Base-by-base conservation (phyloP, 2,888 invertebrate species). In the Netelia inedita region DNA sequence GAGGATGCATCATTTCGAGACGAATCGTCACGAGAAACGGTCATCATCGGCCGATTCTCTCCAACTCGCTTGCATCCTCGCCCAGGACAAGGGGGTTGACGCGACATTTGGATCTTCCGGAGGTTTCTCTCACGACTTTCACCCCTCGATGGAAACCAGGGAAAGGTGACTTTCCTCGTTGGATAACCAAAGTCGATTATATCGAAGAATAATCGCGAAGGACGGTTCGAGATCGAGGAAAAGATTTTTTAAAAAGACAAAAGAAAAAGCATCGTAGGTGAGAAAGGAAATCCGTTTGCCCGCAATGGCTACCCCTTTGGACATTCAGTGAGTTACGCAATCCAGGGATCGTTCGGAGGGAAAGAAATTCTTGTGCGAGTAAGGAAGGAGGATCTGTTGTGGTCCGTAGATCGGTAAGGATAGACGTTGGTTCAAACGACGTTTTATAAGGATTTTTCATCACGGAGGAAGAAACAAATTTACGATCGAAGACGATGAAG, bases 21-120 rank as follows among this genome's bases (percentile, higher is more conserved):
- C 82, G 85, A 82, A 63, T 81, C 78, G 84, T 84, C 84, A 69
- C 23, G 73, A 74, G 84, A 59, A 63, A 78, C 71, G 84, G 84
- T 69, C 79, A 79, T 65, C 82, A 46, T 71, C 81, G 43, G 9
- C 16, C 43, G 43, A 53, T 72, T 68, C 72, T 68, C 61, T 35
- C 5, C n/a, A 28, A 28, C n/a, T 53, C 65, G 72, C 11, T 65
- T 68, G 71, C 75, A 71, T 35, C 53, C 73, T 35, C 59, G 57
- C 16, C n/a, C 46, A 41, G 21, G 19, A n/a, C 16, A 50, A 57
- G 72, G 65, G 19, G 72, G 43, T 55, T 35, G 50, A 46, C 68
- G 23, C 46, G 11, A 53, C 28, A 78, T 68, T 72, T 57, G 82
- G 72, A 72, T 16, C 55, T 35, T 53, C 46, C 28, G 28, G 57